These are phyloP conservation scores for Halcyon senegalensis DNA, from an alignment of 2,113 vertebrate genomes.

Conservation along the genomic window DNA sequence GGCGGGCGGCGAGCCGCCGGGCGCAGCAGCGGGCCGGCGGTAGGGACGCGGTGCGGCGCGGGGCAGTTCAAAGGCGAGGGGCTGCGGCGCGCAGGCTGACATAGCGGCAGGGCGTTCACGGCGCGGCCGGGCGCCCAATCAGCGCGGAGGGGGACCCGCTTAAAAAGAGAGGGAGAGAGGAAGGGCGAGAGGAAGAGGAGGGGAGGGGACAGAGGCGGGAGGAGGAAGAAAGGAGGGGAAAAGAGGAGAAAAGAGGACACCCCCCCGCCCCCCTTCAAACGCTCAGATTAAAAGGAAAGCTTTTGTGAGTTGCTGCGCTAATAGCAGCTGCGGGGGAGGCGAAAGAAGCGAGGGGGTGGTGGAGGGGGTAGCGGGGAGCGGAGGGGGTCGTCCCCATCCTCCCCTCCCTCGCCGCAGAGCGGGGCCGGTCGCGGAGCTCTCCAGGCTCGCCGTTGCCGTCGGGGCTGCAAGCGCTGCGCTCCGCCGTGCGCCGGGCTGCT, in stretches of 20 bases:
- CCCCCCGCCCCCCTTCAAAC: not conserved
- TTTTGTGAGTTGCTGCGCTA: slow-evolving; percentile 47
- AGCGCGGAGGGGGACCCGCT: slow-evolving; percentile 82
- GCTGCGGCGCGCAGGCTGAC: slow-evolving; percentile 92
- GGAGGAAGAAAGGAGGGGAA: not conserved
- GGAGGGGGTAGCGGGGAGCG: not conserved
- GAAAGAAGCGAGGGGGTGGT: not conserved
- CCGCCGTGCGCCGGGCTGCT: not conserved
- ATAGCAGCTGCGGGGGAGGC: not conserved
- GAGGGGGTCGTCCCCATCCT: not conserved
- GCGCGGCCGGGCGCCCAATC: slow-evolving; percentile 91
- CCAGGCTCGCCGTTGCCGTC: not conserved
- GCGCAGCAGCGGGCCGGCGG: slow-evolving; percentile 87
- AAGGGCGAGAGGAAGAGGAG: not conserved
- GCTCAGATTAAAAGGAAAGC: slow-evolving; percentile 22
- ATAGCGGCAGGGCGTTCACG: slow-evolving; percentile 93
- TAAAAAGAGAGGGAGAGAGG: slow-evolving; percentile 59
- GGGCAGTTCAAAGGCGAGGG: slow-evolving; percentile 92
- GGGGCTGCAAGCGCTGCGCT: not conserved
- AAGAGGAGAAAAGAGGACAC: not conserved
- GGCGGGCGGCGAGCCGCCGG: slow-evolving; percentile 74
- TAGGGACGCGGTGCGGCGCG: slow-evolving; percentile 88
- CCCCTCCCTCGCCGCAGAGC: not conserved
- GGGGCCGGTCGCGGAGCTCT: not conserved
- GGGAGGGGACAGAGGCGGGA: not conserved